A percentile compares a stretch with the other conserved stretches of the same genome.
These are phyloP conservation scores for Sander vitreus DNA, from an alignment of 2,113 vertebrate genomes.

Conservation along the genomic window DNA sequence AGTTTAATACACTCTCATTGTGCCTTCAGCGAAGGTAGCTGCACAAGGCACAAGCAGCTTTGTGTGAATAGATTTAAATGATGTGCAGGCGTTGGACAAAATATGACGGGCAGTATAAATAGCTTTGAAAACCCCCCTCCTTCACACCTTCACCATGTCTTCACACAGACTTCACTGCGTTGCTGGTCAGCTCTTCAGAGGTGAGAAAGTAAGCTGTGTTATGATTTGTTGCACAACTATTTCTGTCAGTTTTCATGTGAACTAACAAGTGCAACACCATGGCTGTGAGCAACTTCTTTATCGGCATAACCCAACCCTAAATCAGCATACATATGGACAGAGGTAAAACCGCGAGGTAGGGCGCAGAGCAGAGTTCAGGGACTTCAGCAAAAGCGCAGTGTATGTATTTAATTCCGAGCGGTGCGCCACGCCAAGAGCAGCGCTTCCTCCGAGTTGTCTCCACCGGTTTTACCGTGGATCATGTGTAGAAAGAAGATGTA, in stretches of 20 bases:
- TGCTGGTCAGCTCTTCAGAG: not conserved
- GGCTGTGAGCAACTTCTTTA: not conserved
- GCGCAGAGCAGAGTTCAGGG: too few species aligned
- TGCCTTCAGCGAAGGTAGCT: constrained; percentile 34
- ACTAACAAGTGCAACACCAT: not conserved
- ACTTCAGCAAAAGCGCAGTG: too few species aligned
- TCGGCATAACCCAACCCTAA: not conserved
- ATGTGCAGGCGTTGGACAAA: constrained; percentile 8
- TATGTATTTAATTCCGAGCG: too few species aligned
- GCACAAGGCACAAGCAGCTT: constrained; percentile 1
- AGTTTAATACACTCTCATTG: constrained; percentile 31
- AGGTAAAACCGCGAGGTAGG: too few species aligned
- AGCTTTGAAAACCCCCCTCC: not conserved
- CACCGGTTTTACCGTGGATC: too few species aligned
- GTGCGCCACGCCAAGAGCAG: too few species aligned
- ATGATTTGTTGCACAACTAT: not conserved
- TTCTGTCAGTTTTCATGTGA: not conserved
- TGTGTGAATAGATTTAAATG: constrained; percentile 29
- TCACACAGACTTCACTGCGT: too few species aligned
- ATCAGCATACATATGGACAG: too few species aligned
- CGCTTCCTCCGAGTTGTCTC: too few species aligned
- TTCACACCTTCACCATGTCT: not conserved
- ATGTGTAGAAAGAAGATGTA: too few species aligned
- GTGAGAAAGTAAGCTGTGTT: not conserved
- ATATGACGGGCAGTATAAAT: not conserved